These are phyloP conservation scores for Alouatta palliata DNA, from an alignment of 2,113 vertebrate species.

Conservation along the genomic window DNA sequence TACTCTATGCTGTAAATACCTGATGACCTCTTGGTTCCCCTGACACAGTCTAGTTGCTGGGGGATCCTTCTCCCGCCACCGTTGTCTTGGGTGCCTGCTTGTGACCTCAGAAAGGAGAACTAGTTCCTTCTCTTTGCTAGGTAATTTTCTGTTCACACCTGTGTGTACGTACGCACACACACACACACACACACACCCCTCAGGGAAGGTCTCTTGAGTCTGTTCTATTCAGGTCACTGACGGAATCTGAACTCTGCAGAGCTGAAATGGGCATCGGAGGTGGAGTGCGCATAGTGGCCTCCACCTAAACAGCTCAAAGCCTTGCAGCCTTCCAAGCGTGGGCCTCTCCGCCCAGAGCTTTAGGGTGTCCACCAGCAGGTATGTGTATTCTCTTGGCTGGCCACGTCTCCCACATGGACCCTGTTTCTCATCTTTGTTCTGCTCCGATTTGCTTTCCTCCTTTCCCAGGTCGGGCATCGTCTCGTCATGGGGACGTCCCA, in stretches of 20 bases:
- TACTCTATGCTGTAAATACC: neutral
- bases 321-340: no score
- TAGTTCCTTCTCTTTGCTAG: neutral
- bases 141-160: neutral
- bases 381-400: neutral
- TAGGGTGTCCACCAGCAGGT: accelerated
- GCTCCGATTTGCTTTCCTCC: neutral
- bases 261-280: neutral
- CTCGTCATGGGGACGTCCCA: neutral
- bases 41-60: neutral
- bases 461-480: neutral
- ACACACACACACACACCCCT: neutral
- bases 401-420: neutral
- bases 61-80: neutral
- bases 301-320: neutral
- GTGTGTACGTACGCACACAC: accelerated
- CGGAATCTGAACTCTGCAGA: neutral
- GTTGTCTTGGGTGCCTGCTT: neutral
- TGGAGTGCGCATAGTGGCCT: neutral
- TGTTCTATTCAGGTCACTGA: neutral
- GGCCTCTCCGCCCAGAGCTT: neutral
- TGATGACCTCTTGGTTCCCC: neutral
- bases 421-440: neutral
- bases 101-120: neutral
- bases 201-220: neutral